Percentiles rank a stretch among this genome's conserved stretches.
Evolutionary conservation across 2,113 vertebrate genomes (phyloP).

Genomic region (Felis chaus): DNA sequence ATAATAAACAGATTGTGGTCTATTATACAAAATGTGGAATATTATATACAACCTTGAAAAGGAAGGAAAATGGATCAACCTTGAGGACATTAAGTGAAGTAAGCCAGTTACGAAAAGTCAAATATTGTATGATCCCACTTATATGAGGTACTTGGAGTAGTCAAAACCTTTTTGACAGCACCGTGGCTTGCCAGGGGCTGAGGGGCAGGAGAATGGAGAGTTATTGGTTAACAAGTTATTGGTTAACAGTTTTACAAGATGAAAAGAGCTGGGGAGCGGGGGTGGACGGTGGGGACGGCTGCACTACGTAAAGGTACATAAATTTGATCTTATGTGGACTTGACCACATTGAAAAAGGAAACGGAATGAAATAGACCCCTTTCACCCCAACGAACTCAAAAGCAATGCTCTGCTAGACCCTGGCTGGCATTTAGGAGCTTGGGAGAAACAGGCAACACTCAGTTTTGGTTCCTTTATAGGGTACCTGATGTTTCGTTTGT

Average conservation of each 20-base stretch:
- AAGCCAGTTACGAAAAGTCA: background rate
- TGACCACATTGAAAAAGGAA: background rate
- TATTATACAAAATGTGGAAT: background rate
- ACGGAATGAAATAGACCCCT: background rate
- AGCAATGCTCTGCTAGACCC: background rate
- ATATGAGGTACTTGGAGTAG: background rate
- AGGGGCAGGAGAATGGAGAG: no score
- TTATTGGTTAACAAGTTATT: background rate
- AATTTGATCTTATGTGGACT: background rate
- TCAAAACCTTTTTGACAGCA: background rate
- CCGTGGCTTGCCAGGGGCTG: background rate
- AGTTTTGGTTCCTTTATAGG: background rate
- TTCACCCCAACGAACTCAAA: background rate
- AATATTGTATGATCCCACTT: background rate
- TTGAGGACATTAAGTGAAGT: background rate
- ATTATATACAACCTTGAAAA: background rate
- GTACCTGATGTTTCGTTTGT: background rate
- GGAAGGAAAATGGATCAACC: background rate
- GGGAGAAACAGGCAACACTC: no score
- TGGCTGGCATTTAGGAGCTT: background rate
- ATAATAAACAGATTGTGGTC: background rate
- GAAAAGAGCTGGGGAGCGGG: no score
- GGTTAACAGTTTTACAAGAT: background rate
- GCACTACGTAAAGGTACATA: background rate
- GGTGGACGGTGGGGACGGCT: background rate